phyloP scores from a whole-genome alignment of 2,888 invertebrate genomes.

The Eulithis prunata region DNA sequence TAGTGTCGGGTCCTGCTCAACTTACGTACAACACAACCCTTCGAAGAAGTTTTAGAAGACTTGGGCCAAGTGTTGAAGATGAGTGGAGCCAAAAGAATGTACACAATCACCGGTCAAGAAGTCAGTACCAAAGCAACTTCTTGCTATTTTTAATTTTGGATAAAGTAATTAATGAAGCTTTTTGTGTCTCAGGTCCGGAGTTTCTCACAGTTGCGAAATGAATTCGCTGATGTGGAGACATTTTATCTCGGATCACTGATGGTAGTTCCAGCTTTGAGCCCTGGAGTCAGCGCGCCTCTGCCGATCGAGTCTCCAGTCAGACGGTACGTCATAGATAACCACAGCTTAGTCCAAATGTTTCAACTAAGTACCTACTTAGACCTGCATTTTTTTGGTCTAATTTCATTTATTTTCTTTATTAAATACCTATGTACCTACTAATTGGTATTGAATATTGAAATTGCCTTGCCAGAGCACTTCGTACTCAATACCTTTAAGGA shows the following conservation, averaged over 20 bases:
- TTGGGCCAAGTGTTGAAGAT: conserved; percentile 96
- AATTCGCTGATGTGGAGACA: conserved; percentile 95
- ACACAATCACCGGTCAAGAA: conserved; percentile 96
- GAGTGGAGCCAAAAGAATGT: conserved; percentile 95
- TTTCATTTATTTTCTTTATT: no score
- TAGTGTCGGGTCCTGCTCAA: conserved; percentile 96
- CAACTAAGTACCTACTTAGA: no score
- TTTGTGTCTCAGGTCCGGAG: conserved; percentile 87
- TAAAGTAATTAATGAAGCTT: not conserved
- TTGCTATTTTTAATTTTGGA: not conserved
- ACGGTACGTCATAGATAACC: conserved; percentile 53
- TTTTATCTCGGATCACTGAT: conserved; percentile 89
- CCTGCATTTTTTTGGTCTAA: no score
- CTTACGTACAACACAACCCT: conserved; percentile 95
- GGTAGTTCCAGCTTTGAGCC: conserved; percentile 72
- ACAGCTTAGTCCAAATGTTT: not conserved
- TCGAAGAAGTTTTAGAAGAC: conserved; percentile 97
- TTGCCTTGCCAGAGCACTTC: no score
- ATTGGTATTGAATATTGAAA: no score
- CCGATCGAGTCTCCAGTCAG: conserved; percentile 77
- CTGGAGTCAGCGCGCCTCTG: conserved; percentile 72
- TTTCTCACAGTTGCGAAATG: conserved; percentile 96
- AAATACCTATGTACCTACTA: no score
- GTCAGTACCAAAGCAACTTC: conserved; percentile 72
- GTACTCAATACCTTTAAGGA: no score